Evolutionary conservation across 2,113 vertebrate species (phyloP), one percentile per base, ranked within the genome.

Genomic region (Cynocephalus volans): DNA sequence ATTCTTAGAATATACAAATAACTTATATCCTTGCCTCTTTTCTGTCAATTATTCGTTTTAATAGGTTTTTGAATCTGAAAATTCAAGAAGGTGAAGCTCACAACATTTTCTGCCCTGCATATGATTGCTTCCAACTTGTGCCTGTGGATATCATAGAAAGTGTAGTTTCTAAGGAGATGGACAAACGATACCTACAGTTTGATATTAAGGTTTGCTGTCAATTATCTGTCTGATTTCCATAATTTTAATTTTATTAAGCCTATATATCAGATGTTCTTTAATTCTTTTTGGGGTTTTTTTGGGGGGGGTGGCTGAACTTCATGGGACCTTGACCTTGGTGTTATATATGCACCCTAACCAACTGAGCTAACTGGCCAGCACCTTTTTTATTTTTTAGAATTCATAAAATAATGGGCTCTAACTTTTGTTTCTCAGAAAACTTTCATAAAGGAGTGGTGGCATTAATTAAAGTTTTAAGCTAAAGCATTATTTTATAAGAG

Each of bases 61-160:
- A 97, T 98, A 99, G 99, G 97, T 99, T 99, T 99, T 99, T 99
- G 96, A 99, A 99, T 98, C 97, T 99, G 97, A 99, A 99, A 99
- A 99, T 99, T 98, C 99, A 99, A 97, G 99, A 99, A 95, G 99
- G 99, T 97, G 99, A 99, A 98, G 99, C 99, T 86, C 99, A 99
- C 98, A 99, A 99, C 98, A 99, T 99, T 98, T 99, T 99, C 98
- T 99, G 99, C 97, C 99, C 99, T 79, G 99, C 99, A 6, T 99
- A 99, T 97, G 99, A 99, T 97, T 99, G 99, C 98, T 99, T 99
- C 98, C 99, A 99, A 98, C 99, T 99, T 90, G 99, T 99, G 96
- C 99, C 99, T 98, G 99, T 99, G 97, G 99, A 99, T 97, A 99
- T 99, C 98, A 99, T 99, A 97, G 99, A 99, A 98, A 99, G 99